Evolutionary conservation across 2,888 invertebrate species (phyloP), one percentile per base, ranked within the genome.

Genomic region (Venusia cambrica): DNA sequence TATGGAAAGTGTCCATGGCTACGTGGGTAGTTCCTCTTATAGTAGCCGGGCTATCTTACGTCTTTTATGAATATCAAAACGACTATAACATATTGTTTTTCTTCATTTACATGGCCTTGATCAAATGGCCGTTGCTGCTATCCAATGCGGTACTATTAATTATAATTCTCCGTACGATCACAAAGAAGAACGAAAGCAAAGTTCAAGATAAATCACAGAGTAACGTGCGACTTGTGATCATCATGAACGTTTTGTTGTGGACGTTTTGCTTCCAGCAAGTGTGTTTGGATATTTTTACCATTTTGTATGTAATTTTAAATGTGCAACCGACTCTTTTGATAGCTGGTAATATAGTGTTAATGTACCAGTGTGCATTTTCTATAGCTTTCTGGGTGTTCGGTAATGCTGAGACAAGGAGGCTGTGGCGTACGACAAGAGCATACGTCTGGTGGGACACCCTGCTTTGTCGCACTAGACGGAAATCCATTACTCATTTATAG

Each of bases 341-440:
- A 1, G 5, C 46, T 0, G 43, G 55, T 34, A 72, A 71, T 41
- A 62, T 70, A 25, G n/a, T 67, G 1, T 45, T 71, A 0, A 53
- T 78, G 40, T 85, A 75, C 43, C 73, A 81, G 17, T 81, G 79
- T 51, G 71, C 73, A 0, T 52, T 71, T 16, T 69, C 83, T 0
- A 73, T 74, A 21, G 42, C 65, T 4, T 85, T 84, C 47, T 85
- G 85, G 85, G 56, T 85, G 2, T 75, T 80, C 33, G 84, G 77
- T 1, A 85, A 84, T 37, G 55, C 58, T 1, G 66, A 66, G 2
- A 85, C 85, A 0, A 62, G 83, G 45, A 56, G 58, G 13, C 32
- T 78, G 31, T 85, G 84, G 84, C 57, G 32, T 27, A n/a, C n/a
- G n/a, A n/a, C n/a, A n/a, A n/a, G n/a, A n/a, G n/a, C n/a, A n/a